Conservation (phyloP, 2,113 vertebrate genomes). For the Erythrocercus mccallii region DNA sequence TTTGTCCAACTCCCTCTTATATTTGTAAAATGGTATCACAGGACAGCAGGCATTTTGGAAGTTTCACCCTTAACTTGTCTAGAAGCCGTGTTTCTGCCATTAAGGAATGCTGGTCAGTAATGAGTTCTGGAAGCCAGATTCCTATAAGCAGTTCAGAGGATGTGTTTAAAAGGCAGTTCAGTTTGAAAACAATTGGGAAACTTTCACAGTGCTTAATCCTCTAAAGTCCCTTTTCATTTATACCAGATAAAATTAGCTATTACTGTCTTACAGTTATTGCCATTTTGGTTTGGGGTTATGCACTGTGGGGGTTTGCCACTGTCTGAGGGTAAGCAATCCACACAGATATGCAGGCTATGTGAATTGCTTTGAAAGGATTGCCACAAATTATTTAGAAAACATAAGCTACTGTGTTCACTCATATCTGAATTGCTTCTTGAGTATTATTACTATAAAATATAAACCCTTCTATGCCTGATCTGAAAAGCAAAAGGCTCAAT, state of each 20-base stretch:
- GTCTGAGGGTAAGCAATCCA: neutral
- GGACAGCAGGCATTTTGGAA: neutral
- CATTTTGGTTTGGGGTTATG: neutral
- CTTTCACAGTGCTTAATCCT: neutral
- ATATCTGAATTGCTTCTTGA: neutral
- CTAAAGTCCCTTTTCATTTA: neutral
- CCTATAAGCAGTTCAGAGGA: neutral
- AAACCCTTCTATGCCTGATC: neutral
- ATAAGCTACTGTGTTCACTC: neutral
- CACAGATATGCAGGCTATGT: neutral
- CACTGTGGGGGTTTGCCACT: neutral
- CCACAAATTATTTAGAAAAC: neutral
- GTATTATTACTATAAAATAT: neutral
- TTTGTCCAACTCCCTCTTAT: neutral
- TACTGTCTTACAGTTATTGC: neutral
- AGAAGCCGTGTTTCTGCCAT: neutral
- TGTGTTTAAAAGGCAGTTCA: neutral
- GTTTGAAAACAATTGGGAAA: neutral
- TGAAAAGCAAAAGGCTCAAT: neutral
- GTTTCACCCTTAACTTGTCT: neutral
- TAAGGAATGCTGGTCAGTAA: neutral
- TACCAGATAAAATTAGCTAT: neutral
- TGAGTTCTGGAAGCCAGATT: neutral
- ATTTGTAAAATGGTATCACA: neutral
- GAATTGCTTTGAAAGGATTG: constrained; percentile 2